Conservation (phyloP, 2,888 invertebrate genomes). For the Lasioglossum morio region DNA sequence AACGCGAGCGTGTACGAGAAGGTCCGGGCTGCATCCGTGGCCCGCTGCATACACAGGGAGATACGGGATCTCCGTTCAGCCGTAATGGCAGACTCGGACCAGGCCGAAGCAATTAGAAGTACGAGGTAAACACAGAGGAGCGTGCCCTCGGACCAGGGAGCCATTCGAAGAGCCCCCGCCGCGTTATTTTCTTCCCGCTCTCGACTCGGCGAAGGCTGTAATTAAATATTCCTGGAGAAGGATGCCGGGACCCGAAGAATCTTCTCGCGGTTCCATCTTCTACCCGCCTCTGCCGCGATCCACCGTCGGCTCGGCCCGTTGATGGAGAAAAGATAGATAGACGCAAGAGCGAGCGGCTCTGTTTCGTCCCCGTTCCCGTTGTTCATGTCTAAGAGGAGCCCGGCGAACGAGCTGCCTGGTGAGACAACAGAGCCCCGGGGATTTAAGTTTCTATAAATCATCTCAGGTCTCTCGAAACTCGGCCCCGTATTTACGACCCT, state of each 20-base stretch:
- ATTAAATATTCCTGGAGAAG: constrained; percentile 80
- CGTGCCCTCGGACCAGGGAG: constrained; percentile 63
- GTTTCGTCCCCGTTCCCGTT: constrained; percentile 40
- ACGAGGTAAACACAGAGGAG: constrained; percentile 83
- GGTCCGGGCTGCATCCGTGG: constrained; percentile 38
- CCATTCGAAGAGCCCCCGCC: constrained; percentile 63
- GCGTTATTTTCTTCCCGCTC: constrained; percentile 80
- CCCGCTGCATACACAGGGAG: constrained; percentile 59
- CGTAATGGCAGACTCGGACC: constrained; percentile 75
- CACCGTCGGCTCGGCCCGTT: constrained; percentile 37
- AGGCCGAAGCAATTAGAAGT: constrained; percentile 82
- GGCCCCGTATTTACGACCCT: constrained; percentile 81
- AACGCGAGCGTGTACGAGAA: constrained; percentile 42
- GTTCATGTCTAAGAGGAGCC: constrained; percentile 48
- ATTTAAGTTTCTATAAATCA: constrained; percentile 84
- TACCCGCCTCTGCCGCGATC: constrained; percentile 30
- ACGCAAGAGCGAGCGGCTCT: constrained; percentile 37
- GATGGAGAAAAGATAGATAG: constrained; percentile 74
- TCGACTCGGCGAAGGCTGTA: constrained; percentile 76
- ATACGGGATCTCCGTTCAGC: constrained; percentile 70
- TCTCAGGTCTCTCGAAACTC: constrained; percentile 80
- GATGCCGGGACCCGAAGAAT: constrained; percentile 49
- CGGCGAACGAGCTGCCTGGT: constrained; percentile 48
- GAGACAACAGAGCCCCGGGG: constrained; percentile 72
- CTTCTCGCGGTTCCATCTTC: constrained; percentile 45